Conservation (phyloP, 2,888 invertebrate genomes). For the Hemicrepidius hirtus region DNA sequence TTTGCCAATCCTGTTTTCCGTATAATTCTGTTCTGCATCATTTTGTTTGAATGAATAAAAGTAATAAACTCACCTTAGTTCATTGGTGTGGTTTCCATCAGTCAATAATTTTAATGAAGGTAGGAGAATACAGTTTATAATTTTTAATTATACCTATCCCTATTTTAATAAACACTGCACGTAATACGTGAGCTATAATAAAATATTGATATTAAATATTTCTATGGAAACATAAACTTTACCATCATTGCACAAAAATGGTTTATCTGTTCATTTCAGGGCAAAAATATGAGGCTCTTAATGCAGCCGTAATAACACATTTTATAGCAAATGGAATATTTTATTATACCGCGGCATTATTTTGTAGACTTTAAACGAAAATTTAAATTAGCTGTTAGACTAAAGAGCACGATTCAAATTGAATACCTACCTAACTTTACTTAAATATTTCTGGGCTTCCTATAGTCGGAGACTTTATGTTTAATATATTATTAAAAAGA, state of each 20-base stretch:
- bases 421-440: no score
- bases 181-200: background rate
- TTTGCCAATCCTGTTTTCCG: no score
- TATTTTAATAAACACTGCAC: background rate
- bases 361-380: background rate
- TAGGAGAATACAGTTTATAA: background rate
- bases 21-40: no score
- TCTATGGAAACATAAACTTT: background rate
- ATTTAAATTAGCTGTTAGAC: background rate
- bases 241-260: slow-evolving; percentile 4
- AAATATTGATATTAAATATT: background rate
- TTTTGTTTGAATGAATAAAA: no score
- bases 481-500: no score
- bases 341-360: background rate
- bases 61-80: no score
- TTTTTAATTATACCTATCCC: background rate
- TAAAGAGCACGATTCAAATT: background rate
- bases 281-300: slow-evolving; percentile 4
- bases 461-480: no score
- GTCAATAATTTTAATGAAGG: no score
- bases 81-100: no score
- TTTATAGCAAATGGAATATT: slow-evolving; percentile 6
- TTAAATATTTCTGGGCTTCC: no score
- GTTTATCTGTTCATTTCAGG: slow-evolving; percentile 12
- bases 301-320: background rate